Evolutionary conservation across 2,888 invertebrate genomes (phyloP).

Genomic region (Troides aeacus): DNA sequence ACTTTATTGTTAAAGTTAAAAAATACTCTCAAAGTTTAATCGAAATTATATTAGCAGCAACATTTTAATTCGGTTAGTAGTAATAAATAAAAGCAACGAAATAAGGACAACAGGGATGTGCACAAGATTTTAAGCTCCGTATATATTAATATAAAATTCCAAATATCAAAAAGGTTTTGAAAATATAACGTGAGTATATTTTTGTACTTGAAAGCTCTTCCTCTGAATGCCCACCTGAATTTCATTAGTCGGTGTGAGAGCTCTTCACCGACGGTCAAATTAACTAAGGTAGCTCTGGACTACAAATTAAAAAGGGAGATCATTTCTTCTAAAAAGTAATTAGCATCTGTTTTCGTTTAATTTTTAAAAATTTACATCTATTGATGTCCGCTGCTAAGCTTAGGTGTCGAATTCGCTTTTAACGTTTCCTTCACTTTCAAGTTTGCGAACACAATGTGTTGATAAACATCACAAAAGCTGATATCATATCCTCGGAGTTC

Average conservation of each 20-base stretch:
- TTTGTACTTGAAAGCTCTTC: conserved; percentile 4
- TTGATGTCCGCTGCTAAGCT: too few species aligned
- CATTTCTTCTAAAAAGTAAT: not conserved
- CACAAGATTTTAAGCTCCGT: too few species aligned
- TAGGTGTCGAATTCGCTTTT: too few species aligned
- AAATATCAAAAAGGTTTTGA: not conserved
- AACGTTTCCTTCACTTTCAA: too few species aligned
- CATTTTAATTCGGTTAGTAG: not conserved
- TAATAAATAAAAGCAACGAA: too few species aligned
- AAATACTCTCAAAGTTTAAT: not conserved
- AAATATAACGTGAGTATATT: conserved; percentile 8
- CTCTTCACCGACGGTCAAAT: conserved; percentile 25
- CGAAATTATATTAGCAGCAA: not conserved
- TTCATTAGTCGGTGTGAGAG: conserved; percentile 18
- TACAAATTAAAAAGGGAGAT: conserved; percentile 17
- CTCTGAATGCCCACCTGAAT: conserved; percentile 15
- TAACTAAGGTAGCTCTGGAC: conserved; percentile 18
- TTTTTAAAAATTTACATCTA: not conserved
- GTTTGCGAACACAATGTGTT: too few species aligned
- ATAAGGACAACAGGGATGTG: too few species aligned
- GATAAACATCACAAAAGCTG: too few species aligned
- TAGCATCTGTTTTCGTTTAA: not conserved
- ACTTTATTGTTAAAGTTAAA: not conserved
- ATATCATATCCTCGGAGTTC: too few species aligned
- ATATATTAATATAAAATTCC: not conserved